phyloP scores from a whole-genome alignment of 35 echinoderm and acorn worm species.

The Heliocidaris tuberculata region DNA sequence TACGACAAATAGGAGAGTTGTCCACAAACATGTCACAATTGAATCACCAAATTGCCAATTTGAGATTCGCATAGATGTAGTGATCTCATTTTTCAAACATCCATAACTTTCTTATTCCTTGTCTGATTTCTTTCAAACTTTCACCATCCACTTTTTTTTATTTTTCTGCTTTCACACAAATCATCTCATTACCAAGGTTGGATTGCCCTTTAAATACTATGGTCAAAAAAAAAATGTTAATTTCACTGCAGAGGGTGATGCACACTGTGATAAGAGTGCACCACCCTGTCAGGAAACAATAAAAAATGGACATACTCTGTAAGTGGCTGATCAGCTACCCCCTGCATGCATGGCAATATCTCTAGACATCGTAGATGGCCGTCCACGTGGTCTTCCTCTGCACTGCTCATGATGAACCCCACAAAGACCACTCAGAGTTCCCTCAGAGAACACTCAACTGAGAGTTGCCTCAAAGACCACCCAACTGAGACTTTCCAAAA shows the following conservation, averaged over 20 bases:
- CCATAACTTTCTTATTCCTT: too few relatives aligned
- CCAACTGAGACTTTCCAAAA: not conserved
- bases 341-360: not conserved
- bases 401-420: not conserved
- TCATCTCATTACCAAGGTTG: too few relatives aligned
- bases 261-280: not conserved
- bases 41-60: too few relatives aligned
- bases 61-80: too few relatives aligned
- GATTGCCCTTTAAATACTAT: too few relatives aligned
- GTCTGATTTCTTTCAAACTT: too few relatives aligned
- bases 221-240: too few relatives aligned
- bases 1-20: too few relatives aligned
- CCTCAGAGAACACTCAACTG: not conserved
- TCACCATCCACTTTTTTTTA: too few relatives aligned
- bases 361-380: constrained; percentile 2
- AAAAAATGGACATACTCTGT: not conserved
- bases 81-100: too few relatives aligned
- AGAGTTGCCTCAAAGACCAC: not conserved
- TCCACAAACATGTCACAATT: too few relatives aligned
- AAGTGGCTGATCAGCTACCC: not conserved
- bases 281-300: not conserved
- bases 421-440: not conserved
- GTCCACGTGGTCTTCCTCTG: not conserved
- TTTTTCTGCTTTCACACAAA: too few relatives aligned
- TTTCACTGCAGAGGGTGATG: not conserved